Evolutionary conservation across 2,888 invertebrate genomes (phyloP).

Genomic region (Leucophenga montana): DNA sequence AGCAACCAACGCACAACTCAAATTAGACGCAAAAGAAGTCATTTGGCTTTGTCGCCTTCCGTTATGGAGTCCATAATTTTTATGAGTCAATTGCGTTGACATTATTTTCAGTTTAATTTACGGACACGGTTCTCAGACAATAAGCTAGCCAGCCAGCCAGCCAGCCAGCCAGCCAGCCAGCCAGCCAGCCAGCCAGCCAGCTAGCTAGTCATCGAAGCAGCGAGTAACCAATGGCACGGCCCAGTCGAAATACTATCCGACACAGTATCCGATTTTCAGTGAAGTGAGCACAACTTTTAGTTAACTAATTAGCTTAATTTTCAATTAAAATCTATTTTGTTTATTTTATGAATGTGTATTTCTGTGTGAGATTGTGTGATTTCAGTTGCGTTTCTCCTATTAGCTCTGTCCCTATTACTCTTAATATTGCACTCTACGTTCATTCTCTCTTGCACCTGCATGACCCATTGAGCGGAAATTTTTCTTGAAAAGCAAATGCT

Average conservation of each 20-base stretch:
- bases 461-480: slow-evolving; percentile 59
- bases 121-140: slow-evolving; percentile 1
- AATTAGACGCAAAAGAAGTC: too few relatives aligned
- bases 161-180: too few relatives aligned
- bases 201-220: too few relatives aligned
- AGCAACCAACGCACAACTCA: not conserved
- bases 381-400: slow-evolving; percentile 59
- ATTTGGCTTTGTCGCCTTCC: slow-evolving; percentile 8
- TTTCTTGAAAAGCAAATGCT: slow-evolving; percentile 65
- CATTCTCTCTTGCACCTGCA: slow-evolving; percentile 29
- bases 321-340: slow-evolving; percentile 67
- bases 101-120: slow-evolving; percentile 15
- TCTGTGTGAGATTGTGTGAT: too few relatives aligned
- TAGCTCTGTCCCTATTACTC: slow-evolving; percentile 17
- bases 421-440: slow-evolving; percentile 19
- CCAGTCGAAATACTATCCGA: too few relatives aligned
- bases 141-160: too few relatives aligned
- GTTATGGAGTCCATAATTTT: slow-evolving; percentile 11
- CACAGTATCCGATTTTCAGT: slow-evolving; percentile 3
- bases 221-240: too few relatives aligned
- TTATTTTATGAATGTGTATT: slow-evolving; percentile 37
- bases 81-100: slow-evolving; percentile 11
- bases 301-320: slow-evolving; percentile 67
- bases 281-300: slow-evolving; percentile 24
- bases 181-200: too few relatives aligned